A percentile compares a stretch with the other conserved stretches of the same genome.
Conservation (phyloP, 2,113 vertebrate species). For the Thymallus thymallus region DNA sequence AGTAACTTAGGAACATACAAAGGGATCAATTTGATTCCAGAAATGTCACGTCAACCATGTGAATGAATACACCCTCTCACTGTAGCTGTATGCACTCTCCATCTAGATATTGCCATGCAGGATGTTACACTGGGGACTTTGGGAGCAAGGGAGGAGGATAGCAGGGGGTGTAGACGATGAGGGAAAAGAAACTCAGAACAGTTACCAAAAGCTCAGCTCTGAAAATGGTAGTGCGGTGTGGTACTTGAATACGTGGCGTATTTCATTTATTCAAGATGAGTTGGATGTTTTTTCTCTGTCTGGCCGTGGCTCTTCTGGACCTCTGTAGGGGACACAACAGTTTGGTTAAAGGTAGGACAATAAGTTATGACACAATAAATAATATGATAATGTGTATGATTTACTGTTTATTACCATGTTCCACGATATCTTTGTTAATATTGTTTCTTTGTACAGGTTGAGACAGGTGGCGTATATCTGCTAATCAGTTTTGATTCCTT, state of each 20-base stretch:
- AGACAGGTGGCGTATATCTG: too few species aligned
- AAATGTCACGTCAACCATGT: too few species aligned
- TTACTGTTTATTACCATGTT: not conserved
- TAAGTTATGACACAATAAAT: not conserved
- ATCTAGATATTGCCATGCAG: constrained; percentile 6
- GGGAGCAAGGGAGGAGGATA: constrained; percentile 38
- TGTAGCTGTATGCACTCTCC: not conserved
- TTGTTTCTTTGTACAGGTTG: not conserved
- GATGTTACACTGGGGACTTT: constrained; percentile 34
- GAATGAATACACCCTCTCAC: too few species aligned
- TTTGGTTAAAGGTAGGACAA: constrained; percentile 64
- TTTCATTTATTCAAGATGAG: constrained; percentile 59
- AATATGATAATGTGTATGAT: not conserved
- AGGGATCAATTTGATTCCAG: not conserved
- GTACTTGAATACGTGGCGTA: constrained; percentile 32
- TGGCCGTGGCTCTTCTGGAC: constrained; percentile 42
- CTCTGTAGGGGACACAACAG: constrained; percentile 54
- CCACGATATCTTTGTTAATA: not conserved
- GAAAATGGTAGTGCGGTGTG: constrained; percentile 37
- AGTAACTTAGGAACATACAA: too few species aligned
- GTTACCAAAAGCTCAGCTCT: constrained; percentile 35
- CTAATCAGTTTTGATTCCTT: too few species aligned
- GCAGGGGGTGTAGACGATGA: not conserved
- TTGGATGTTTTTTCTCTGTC: constrained; percentile 42
- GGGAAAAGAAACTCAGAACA: constrained; percentile 30